Evolutionary conservation across 2,113 vertebrate species (phyloP).

Genomic region (Dipodomys merriami): DNA sequence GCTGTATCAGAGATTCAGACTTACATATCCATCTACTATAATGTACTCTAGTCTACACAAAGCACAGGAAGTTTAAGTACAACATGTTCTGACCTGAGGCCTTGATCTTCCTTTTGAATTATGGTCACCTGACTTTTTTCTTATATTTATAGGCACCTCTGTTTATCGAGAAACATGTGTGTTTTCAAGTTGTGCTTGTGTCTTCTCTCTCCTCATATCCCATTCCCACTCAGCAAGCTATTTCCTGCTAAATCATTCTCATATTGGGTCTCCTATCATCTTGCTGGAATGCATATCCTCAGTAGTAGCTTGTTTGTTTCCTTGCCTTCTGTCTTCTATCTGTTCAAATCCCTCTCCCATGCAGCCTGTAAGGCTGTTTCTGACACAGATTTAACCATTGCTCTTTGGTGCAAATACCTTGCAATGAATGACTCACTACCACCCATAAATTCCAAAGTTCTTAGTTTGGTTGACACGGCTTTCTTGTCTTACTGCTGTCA

Average conservation of each 20-base stretch:
- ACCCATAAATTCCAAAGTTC: conserved; percentile 47
- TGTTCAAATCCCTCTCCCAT: neutral
- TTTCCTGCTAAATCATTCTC: neutral
- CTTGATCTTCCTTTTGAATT: neutral
- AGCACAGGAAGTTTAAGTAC: neutral
- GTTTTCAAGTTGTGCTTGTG: neutral
- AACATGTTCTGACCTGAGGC: neutral
- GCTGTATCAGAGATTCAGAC: neutral
- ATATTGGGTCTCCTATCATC: neutral
- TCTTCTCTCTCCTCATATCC: neutral
- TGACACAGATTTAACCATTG: conserved; percentile 20
- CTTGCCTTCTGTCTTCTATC: neutral
- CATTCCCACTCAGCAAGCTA: neutral
- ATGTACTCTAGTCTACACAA: neutral
- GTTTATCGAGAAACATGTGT: neutral
- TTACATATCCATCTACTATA: neutral
- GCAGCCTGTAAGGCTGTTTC: neutral
- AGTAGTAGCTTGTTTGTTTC: neutral
- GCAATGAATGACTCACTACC: conserved; percentile 57
- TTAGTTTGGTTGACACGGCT: conserved; percentile 18
- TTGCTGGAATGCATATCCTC: neutral
- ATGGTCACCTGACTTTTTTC: neutral
- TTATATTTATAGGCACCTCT: neutral
- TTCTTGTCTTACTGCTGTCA: conserved; percentile 15
- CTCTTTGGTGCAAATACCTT: conserved; percentile 15